Base-by-base conservation (phyloP, 2,113 vertebrate genomes). In the Okapia johnstoni region DNA sequence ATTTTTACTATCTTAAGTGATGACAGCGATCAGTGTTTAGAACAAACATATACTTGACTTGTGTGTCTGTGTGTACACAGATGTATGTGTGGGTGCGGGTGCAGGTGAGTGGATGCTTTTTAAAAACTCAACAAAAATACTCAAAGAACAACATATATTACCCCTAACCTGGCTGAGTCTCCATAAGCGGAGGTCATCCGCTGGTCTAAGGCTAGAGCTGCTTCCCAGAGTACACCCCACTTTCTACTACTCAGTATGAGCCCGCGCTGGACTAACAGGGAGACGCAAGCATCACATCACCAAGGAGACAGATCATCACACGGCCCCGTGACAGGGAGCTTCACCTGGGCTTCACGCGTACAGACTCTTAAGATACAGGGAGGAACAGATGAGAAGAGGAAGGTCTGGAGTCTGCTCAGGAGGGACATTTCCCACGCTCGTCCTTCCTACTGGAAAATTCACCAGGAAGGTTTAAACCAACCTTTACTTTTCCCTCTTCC, bases 401-500 rank as follows among this genome's bases (percentile, higher is more conserved):
- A 57, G 61, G n/a, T 43, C 26, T 13, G 8, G 52, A 4, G 4
- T 17, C 26, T 58, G 2, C 11, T 88, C 26, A 26, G 43, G 3
- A 36, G 46, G 5, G 26, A 57, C 6, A 30, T 63, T 6, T n/a
- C 13, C 2, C 10, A 4, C 6, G 60, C 7, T 2, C n/a, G 6
- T 21, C 80, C 79, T 55, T 7, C 73, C 66, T 3, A 55, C 7
- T 40, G 88, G 48, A 84, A 16, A 88, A 70, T 6, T 58, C 26
- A 25, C 54, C 3, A 83, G 66, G 58, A 80, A 92, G 46, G 73
- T 58, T 66, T 26, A 76, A 26, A 16, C 98, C 88, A 94, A 99
- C 99, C 99, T 99, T 99, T 40, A 99, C 99, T 98, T 99, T 99
- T 12, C 99, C 99, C 60, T 99, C 99, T 97, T 99, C 99, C 14